Conservation (phyloP, 92 coral and sea anemone species). For the Siderastrea siderea region DNA sequence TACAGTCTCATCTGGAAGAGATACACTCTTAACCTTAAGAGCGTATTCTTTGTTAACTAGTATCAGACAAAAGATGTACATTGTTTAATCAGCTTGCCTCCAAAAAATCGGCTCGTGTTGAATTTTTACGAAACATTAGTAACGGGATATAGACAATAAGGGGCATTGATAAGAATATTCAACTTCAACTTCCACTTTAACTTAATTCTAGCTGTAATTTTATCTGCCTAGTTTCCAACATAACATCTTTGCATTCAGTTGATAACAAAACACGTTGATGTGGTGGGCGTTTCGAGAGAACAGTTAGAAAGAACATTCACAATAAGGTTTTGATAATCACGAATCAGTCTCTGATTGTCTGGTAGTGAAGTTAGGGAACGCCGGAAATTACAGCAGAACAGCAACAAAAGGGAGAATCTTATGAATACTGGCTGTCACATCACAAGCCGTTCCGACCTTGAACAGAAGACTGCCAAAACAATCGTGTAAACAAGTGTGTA, state of each 20-base stretch:
- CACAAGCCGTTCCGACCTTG: conserved; percentile 17
- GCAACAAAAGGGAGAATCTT: conserved; percentile 11
- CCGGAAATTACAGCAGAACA: conserved; percentile 26
- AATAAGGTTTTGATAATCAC: neutral
- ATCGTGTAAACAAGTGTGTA: conserved; percentile 17
- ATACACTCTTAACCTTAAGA: conserved; percentile 4
- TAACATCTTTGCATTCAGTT: neutral
- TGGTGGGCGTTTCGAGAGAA: neutral
- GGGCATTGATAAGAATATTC: neutral
- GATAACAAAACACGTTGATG: neutral
- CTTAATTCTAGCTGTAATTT: neutral
- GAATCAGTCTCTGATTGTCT: conserved; percentile 21
- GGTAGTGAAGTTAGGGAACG: neutral
- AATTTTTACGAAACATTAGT: neutral
- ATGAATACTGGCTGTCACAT: conserved; percentile 29
- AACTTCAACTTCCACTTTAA: neutral
- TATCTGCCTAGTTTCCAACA: neutral
- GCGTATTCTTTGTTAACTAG: conserved; percentile 4
- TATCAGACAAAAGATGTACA: neutral
- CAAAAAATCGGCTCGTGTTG: neutral
- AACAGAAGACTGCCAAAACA: neutral
- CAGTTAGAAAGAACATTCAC: neutral
- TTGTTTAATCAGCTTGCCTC: neutral
- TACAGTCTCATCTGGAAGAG: conserved; percentile 13
- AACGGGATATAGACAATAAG: neutral